phyloP scores from a whole-genome alignment of 37 sponge, comb jelly and placozoan species.

The Crambe crambe region DNA sequence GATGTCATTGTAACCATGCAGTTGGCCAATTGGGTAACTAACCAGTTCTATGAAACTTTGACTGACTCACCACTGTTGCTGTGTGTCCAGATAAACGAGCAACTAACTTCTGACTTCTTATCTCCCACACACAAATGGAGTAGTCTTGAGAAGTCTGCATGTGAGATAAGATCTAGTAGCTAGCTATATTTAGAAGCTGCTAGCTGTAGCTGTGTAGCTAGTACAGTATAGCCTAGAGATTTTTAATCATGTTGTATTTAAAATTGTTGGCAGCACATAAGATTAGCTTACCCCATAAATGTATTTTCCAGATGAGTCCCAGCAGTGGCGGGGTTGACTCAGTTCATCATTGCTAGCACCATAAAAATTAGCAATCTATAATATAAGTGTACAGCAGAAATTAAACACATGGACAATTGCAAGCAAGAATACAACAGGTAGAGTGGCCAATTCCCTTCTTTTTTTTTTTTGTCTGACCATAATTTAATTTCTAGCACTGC shows the following conservation, averaged over 20 bases:
- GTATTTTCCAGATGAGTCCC: slow-evolving; percentile 80
- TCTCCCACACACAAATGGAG: slow-evolving; percentile 86
- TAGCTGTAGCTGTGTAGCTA: too few species aligned
- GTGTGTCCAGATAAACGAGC: slow-evolving; percentile 69
- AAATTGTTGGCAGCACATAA: too few species aligned
- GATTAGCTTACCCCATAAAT: slow-evolving; percentile 92
- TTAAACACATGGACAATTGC: too few species aligned
- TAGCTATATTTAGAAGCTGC: too few species aligned
- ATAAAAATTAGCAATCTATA: slow-evolving; percentile 81
- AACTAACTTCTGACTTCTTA: slow-evolving; percentile 65
- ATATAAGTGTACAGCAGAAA: background rate
- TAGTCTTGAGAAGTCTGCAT: slow-evolving; percentile 82
- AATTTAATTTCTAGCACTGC: too few species aligned
- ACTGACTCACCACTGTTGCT: slow-evolving; percentile 62
- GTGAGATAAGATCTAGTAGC: too few species aligned
- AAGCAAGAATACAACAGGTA: background rate
- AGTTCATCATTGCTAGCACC: slow-evolving; percentile 86
- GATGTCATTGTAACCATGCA: too few species aligned
- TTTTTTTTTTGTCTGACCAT: too few species aligned
- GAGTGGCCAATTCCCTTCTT: too few species aligned
- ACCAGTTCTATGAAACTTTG: background rate
- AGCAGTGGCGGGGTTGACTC: slow-evolving; percentile 90
- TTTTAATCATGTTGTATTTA: too few species aligned
- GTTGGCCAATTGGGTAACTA: too few species aligned
- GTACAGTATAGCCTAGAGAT: too few species aligned